Evolutionary conservation across 2,113 vertebrate species (phyloP), one percentile per base, ranked within the genome.

Genomic region (Dascyllus trimaculatus): DNA sequence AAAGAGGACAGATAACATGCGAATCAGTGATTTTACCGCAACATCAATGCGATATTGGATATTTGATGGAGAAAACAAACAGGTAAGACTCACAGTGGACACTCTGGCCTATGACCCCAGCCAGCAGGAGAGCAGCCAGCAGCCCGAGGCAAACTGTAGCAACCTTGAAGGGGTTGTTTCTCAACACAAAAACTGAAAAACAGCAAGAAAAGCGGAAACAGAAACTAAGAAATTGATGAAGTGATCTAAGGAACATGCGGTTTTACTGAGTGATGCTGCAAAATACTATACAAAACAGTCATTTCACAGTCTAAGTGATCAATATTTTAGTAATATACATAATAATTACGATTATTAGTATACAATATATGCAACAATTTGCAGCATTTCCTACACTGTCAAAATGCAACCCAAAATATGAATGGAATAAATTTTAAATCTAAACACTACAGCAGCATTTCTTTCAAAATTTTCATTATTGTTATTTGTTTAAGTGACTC

Each of bases 21-120:
- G 0, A 46, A 38, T 74, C 10, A 35, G 10, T 6, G 6, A 14
- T 14, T 43, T 43, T 43, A 43, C 9, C 7, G 9, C 32, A 35
- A 35, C 9, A 35, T 35, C 32, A 10, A 35, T 35, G 32, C 8
- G 3, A 25, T 4, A 29, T 14, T 24, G 14, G 17, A 26, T 57
- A 19, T 38, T 26, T 67, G 26, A 18, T 1, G 63, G 8, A 45
- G 5, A 60, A 54, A 71, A 51, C 29, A 61, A 59, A 82, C 54
- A 29, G 7, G 21, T 19, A 35, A 2, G 26, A 91, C 93, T 93
- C 58, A 94, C 93, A 53, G 72, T 84, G 72, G 52, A 90, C 46
- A 8, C 63, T 73, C 40, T 92, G 85, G 32, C 84, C 89, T 22
- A 92, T 89, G 80, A 89, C 17, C 38, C 32, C 81, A 25, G 40